Evolutionary conservation across 2,888 invertebrate species (phyloP).

Genomic region (Mythimna lalbum): DNA sequence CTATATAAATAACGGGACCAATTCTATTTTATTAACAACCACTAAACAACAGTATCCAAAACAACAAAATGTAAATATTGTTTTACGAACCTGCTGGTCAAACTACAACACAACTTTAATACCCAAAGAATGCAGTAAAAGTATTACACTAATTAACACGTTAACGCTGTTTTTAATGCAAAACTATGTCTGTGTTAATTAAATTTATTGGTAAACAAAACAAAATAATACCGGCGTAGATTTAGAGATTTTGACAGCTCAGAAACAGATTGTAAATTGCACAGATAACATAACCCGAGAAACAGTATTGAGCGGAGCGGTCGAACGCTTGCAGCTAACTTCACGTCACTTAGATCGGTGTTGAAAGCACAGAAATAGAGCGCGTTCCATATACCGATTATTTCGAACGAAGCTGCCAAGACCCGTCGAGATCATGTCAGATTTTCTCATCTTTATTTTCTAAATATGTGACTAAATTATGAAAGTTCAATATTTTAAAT

Average conservation of each 20-base stretch:
- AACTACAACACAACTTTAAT: background rate
- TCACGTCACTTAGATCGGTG: slow-evolving; percentile 32
- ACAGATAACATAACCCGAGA: slow-evolving; percentile 14
- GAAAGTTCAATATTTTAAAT: no score
- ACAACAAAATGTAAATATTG: background rate
- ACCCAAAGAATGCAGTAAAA: background rate
- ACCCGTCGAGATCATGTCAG: no score
- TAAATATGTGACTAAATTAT: no score
- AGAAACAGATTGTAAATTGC: slow-evolving; percentile 17
- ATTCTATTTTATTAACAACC: background rate
- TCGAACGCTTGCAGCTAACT: slow-evolving; percentile 16
- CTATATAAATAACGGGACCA: fast-evolving
- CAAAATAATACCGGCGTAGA: slow-evolving; percentile 1
- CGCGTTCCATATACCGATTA: slow-evolving; percentile 7
- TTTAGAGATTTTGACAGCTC: slow-evolving; percentile 16
- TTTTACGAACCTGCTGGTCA: slow-evolving; percentile 10
- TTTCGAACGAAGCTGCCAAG: no score
- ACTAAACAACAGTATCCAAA: background rate
- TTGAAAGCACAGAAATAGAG: slow-evolving; percentile 14
- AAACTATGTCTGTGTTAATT: background rate
- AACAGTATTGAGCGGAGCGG: background rate
- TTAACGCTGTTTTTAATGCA: background rate
- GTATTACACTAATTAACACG: background rate
- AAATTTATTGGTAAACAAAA: slow-evolving; percentile 6
- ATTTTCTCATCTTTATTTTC: no score